Conservation (phyloP, 2,888 invertebrate species). For the Lysandra bellargus region DNA sequence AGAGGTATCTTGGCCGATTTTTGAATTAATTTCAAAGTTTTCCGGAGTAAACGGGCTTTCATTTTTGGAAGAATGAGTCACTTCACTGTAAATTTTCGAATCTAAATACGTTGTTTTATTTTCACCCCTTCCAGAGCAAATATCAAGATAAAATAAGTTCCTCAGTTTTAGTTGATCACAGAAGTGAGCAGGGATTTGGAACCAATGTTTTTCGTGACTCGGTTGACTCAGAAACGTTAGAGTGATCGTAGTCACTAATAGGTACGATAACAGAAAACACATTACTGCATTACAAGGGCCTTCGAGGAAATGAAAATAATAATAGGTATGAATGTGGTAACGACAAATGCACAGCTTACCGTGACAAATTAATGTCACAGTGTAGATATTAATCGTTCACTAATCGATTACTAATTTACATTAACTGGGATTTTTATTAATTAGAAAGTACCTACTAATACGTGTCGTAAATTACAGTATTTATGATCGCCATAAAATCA, state of each 20-base stretch:
- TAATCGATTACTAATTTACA: conserved; percentile 7
- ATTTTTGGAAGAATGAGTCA: neutral
- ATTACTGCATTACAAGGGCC: neutral
- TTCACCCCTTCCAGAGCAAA: neutral
- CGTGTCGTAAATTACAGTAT: neutral
- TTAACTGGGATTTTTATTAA: conserved; percentile 5
- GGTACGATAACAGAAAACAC: neutral
- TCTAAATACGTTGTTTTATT: neutral
- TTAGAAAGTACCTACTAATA: conserved; percentile 1
- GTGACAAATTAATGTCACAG: neutral
- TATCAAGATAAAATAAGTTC: neutral
- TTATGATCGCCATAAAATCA: neutral
- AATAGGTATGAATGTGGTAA: neutral
- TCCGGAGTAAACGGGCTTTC: neutral
- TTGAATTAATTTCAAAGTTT: neutral
- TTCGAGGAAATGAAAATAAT: conserved; percentile 5
- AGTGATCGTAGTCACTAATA: neutral
- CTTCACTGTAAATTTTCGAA: neutral
- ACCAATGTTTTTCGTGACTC: neutral
- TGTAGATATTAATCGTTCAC: neutral
- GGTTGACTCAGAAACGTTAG: neutral
- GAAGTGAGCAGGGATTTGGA: neutral
- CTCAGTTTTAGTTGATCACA: neutral
- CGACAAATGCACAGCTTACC: neutral
- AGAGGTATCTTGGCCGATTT: neutral